Conservation (phyloP, 2,888 invertebrate species). For the Sclerodermus sp. region DNA sequence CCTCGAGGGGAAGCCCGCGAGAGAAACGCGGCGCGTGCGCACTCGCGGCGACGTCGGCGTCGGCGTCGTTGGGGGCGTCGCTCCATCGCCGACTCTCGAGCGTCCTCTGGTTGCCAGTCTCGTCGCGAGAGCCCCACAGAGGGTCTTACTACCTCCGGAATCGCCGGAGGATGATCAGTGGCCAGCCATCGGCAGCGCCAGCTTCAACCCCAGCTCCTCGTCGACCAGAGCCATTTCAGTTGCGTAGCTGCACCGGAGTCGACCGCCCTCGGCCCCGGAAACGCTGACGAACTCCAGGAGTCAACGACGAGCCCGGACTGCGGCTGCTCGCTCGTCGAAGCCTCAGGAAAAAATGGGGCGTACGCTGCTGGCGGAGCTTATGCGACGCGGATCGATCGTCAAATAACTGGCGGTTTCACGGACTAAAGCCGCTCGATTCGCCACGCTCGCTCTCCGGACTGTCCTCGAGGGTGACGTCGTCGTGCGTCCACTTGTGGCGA, state of each 20-base stretch:
- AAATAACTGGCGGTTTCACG: constrained; percentile 40
- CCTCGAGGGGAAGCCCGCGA: background rate
- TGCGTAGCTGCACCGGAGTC: too few relatives aligned
- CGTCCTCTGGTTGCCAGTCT: constrained; percentile 41
- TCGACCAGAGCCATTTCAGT: background rate
- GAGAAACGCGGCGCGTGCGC: constrained; percentile 29
- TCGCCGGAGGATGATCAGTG: constrained; percentile 20
- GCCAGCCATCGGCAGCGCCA: constrained; percentile 6
- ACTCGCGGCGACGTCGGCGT: constrained; percentile 40
- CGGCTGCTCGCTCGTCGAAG: too few relatives aligned
- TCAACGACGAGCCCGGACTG: too few relatives aligned
- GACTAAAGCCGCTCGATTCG: constrained; percentile 11
- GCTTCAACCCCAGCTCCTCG: too few relatives aligned
- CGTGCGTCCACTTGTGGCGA: too few relatives aligned
- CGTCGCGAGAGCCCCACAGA: constrained; percentile 24
- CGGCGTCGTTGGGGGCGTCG: constrained; percentile 48
- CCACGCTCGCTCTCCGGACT: too few relatives aligned
- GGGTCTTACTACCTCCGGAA: constrained; percentile 5
- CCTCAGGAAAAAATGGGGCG: constrained; percentile 44
- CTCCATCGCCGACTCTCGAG: constrained; percentile 41
- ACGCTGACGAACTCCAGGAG: too few relatives aligned
- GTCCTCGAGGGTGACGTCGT: too few relatives aligned
- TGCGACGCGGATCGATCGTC: constrained; percentile 51
- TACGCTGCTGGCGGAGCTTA: constrained; percentile 35
- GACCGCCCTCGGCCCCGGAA: too few relatives aligned